Conservation (phyloP, 2,888 invertebrate species). For the Graphium colonna region DNA sequence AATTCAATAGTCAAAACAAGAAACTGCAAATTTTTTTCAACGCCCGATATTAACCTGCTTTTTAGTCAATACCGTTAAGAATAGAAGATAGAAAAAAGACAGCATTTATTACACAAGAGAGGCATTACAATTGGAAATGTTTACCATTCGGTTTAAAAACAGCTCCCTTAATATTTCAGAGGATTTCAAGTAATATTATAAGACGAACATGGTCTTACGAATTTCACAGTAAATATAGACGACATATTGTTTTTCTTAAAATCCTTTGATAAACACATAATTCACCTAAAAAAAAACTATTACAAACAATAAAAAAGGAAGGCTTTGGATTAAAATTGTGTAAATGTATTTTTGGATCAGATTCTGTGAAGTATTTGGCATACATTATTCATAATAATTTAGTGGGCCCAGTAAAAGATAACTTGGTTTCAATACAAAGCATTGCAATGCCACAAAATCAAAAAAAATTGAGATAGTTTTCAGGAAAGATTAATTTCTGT, state of each 20-base stretch:
- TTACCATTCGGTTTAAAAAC: slow-evolving; percentile 48
- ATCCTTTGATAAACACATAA: too few species aligned
- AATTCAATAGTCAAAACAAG: not conserved
- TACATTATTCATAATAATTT: slow-evolving; percentile 31
- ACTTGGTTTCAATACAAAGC: slow-evolving; percentile 32
- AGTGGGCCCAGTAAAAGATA: slow-evolving; percentile 28
- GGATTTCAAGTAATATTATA: not conserved
- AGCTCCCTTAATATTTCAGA: not conserved
- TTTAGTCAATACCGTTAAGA: slow-evolving; percentile 48
- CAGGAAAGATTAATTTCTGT: slow-evolving; percentile 33
- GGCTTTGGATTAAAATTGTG: too few species aligned
- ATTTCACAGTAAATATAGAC: slow-evolving; percentile 27
- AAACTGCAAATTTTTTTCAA: slow-evolving; percentile 39
- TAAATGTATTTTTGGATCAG: slow-evolving; percentile 8
- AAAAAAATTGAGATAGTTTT: slow-evolving; percentile 27
- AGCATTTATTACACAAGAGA: slow-evolving; percentile 6
- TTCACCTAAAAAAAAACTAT: too few species aligned
- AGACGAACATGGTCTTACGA: not conserved
- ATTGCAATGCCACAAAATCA: slow-evolving; percentile 24
- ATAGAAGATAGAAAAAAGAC: slow-evolving; percentile 43
- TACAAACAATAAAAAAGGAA: too few species aligned
- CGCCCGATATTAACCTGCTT: slow-evolving; percentile 46
- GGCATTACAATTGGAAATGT: slow-evolving; percentile 37
- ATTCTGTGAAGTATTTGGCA: slow-evolving; percentile 23
- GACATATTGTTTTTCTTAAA: slow-evolving; percentile 16